Evolutionary conservation across 2,797 vertebrate species (phyloP).

Genomic region (Crax fasciolata): DNA sequence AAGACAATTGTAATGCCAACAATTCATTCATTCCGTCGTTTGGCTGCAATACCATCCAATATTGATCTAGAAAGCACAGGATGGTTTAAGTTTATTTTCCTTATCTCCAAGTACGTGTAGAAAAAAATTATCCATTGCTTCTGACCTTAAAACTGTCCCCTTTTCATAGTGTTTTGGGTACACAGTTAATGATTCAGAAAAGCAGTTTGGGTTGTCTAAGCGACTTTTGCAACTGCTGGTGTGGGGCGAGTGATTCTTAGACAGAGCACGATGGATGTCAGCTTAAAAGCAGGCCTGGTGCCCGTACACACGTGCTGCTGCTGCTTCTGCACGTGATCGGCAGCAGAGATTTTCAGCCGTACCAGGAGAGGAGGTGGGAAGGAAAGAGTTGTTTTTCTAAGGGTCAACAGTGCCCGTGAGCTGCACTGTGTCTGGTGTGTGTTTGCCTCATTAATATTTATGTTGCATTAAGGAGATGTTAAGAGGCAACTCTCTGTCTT

Average conservation of each 20-base stretch:
- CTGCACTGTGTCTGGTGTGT: neutral
- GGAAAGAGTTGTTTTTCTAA: neutral
- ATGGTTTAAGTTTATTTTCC: neutral
- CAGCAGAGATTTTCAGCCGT: neutral
- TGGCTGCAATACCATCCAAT: neutral
- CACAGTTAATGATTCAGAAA: neutral
- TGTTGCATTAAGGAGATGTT: slow-evolving; percentile 1
- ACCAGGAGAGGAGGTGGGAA: neutral
- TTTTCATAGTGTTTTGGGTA: neutral
- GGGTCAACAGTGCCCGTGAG: neutral
- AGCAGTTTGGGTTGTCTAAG: neutral
- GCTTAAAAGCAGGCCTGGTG: neutral
- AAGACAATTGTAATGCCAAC: neutral
- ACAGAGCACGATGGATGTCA: neutral
- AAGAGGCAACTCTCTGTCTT: slow-evolving; percentile 1
- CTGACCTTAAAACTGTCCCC: neutral
- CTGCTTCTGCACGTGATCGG: rapidly evolving
- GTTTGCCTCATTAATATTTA: slow-evolving; percentile 8
- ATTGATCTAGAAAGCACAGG: neutral
- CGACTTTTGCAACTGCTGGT: neutral
- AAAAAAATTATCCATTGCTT: neutral
- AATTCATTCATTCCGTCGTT: neutral
- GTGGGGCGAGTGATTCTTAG: neutral
- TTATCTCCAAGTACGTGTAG: neutral
- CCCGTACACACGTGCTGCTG: neutral